Base-by-base conservation (phyloP, 2,113 vertebrate genomes). In the Chionodraco myersi region DNA sequence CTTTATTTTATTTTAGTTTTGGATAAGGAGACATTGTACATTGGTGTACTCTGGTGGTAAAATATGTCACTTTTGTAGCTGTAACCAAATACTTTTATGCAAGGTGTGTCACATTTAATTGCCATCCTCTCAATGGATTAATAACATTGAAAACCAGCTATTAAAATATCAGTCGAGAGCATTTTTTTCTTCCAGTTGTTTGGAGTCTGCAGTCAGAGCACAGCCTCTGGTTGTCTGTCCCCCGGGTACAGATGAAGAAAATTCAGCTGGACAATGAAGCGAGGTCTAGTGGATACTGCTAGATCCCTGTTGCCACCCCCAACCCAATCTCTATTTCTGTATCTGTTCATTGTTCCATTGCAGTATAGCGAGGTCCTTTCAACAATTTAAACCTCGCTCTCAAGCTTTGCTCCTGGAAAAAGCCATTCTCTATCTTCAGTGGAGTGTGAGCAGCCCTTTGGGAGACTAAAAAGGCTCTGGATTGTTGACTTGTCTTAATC, bases 401-500 rank as follows among this genome's bases (percentile, higher is more conserved):
- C 63, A 74, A 83, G 86, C 67, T 74, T 23, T 72, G 76, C 77
- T 76, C 71, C 54, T 56, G 67, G 60, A 81, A 80, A 86, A 80
- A 85, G 60, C 65, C 78, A 86, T 85, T 88, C 79, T 90, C 69
- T 65, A 54, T 90, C 80, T 86, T 76, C 79, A 85, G 57, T 67
- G 63, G 83, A 77, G 77, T 89, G 82, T 86, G 86, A 85, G 86
- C 72, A 75, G 74, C 80, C 88, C 80, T 68, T 76, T 60, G 84
- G 87, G 83, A 88, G 80, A 72, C 83, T 78, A 86, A 89, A 90
- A 86, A 79, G 84, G 90, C 90, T 80, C 79, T 79, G 86, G 89
- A 90, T 89, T 92, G 90, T 90, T 92, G 91, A 92, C 89, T 92
- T 82, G 77, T 85, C 83, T 79, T 94, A 92, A 93, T 92, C 90